These are phyloP conservation scores for Sebastes diaconus DNA, from an alignment of 2,797 vertebrate species.

Conservation along the genomic window DNA sequence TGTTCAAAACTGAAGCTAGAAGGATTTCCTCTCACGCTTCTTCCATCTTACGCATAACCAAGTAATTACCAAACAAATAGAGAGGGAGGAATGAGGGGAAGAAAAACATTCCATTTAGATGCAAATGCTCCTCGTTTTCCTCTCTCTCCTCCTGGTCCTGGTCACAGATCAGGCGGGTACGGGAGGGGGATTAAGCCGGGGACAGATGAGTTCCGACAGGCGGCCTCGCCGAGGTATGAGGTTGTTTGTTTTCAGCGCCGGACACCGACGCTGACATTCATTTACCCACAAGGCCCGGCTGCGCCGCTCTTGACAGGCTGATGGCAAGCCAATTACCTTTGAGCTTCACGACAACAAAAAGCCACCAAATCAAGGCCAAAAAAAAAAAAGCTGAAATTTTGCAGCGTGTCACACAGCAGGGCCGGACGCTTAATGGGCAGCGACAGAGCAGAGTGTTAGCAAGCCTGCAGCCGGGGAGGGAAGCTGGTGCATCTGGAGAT, in stretches of 20 bases:
- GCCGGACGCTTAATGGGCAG: slow-evolving; percentile 41
- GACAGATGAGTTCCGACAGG: slow-evolving; percentile 81
- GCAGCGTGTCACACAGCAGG: slow-evolving; percentile 7
- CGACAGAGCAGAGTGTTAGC: slow-evolving; percentile 45
- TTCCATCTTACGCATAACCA: slow-evolving; percentile 49
- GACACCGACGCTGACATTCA: slow-evolving; percentile 68
- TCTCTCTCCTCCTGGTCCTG: slow-evolving; percentile 25
- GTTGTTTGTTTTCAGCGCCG: slow-evolving; percentile 62
- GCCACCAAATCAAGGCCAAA: slow-evolving; percentile 24
- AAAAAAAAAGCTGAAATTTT: slow-evolving; percentile 25
- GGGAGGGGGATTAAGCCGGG: slow-evolving; percentile 44
- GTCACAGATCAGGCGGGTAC: slow-evolving; percentile 6
- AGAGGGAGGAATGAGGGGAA: slow-evolving; percentile 30
- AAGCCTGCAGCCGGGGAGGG: neutral
- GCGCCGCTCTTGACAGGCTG: slow-evolving; percentile 55
- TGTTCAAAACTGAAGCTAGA: slow-evolving; percentile 14
- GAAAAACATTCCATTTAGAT: slow-evolving; percentile 81
- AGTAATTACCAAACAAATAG: slow-evolving; percentile 71
- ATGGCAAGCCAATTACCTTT: slow-evolving; percentile 68
- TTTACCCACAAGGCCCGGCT: slow-evolving; percentile 65
- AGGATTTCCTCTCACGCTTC: slow-evolving; percentile 24
- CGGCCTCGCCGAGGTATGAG: slow-evolving; percentile 58
- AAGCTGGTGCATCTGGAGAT: slow-evolving; percentile 19
- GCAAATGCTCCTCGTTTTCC: slow-evolving; percentile 76
- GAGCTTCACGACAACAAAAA: slow-evolving; percentile 59